Conservation (phyloP, 2,888 invertebrate genomes). For the Pherbina coryleti region DNA sequence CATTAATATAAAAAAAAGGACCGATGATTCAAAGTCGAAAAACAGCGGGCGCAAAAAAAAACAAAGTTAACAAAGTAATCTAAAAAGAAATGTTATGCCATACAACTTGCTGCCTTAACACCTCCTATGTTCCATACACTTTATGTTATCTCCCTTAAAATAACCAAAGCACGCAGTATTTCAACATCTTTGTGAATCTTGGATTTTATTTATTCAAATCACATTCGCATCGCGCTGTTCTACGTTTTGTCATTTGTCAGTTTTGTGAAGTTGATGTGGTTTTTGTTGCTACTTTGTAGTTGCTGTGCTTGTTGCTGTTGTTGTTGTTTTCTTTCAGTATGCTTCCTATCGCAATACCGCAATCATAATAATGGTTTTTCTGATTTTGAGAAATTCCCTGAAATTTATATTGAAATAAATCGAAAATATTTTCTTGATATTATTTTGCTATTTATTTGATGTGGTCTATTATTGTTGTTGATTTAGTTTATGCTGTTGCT, state of each 20-base stretch:
- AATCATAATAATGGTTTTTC: not conserved
- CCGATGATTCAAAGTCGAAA: too few species aligned
- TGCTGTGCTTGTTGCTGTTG: not conserved
- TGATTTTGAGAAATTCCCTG: too few species aligned
- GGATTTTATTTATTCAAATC: constrained; percentile 41
- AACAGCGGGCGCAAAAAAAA: too few species aligned
- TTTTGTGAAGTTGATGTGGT: constrained; percentile 15
- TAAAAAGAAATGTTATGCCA: too few species aligned
- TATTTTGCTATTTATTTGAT: constrained; percentile 7
- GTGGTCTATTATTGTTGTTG: constrained; percentile 7
- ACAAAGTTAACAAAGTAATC: too few species aligned
- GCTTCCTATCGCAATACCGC: not conserved
- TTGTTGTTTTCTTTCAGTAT: not conserved
- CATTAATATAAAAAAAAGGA: too few species aligned
- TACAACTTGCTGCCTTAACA: too few species aligned
- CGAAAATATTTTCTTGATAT: not conserved
- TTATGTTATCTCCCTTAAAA: too few species aligned
- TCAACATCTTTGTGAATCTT: too few species aligned
- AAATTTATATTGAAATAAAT: not conserved
- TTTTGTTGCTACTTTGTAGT: not conserved
- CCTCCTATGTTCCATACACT: too few species aligned
- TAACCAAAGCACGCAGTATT: too few species aligned
- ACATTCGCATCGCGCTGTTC: constrained; percentile 23
- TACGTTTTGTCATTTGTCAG: constrained; percentile 33
- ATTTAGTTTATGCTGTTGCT: not conserved